Percentiles rank a stretch among this genome's conserved stretches.
Conservation (phyloP, 2,888 invertebrate species). For the Lutraria lutraria region DNA sequence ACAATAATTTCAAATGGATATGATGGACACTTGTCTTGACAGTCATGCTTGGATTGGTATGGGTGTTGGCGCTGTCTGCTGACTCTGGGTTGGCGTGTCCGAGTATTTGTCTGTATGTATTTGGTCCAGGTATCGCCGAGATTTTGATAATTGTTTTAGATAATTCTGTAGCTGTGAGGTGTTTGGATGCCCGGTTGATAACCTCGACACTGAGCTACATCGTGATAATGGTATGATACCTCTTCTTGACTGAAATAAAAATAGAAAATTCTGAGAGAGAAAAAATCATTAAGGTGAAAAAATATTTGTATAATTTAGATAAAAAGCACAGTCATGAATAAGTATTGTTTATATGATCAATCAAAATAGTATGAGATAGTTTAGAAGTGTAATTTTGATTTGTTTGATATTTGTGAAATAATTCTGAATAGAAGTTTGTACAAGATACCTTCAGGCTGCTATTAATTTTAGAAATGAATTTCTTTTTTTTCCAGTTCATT, state of each 20-base stretch:
- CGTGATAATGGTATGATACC: conserved; percentile 60
- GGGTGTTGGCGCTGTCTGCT: not conserved
- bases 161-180: conserved; percentile 75
- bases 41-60: conserved; percentile 33
- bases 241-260: conserved; percentile 51
- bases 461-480: too few relatives aligned
- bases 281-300: too few relatives aligned
- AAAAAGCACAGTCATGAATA: too few relatives aligned
- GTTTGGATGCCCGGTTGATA: conserved; percentile 60
- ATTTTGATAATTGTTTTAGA: conserved; percentile 72
- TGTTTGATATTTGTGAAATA: too few relatives aligned
- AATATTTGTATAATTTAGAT: too few relatives aligned
- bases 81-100: not conserved
- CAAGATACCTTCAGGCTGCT: too few relatives aligned
- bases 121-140: conserved; percentile 70
- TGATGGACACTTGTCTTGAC: not conserved
- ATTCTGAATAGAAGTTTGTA: too few relatives aligned
- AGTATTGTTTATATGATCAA: too few relatives aligned
- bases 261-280: not conserved
- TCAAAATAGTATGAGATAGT: too few relatives aligned
- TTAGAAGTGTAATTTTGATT: too few relatives aligned
- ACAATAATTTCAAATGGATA: not conserved
- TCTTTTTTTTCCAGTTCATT: too few relatives aligned
- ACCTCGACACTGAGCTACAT: conserved; percentile 59
- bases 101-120: conserved; percentile 66